Conservation (phyloP, 2,113 vertebrate species). For the Sitta europaea region DNA sequence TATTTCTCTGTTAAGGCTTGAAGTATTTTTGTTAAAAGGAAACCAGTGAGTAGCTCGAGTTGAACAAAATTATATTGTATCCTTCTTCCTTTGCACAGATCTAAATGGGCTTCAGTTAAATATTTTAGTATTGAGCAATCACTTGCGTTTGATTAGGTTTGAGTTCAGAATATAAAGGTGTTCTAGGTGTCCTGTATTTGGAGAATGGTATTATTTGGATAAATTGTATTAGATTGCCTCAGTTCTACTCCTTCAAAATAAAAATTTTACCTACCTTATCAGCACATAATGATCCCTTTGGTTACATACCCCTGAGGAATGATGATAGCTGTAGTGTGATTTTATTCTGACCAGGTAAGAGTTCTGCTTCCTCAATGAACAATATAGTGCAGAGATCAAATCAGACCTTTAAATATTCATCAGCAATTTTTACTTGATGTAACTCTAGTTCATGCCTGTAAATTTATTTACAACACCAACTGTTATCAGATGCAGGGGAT, state of each 20-base stretch:
- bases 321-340: background rate
- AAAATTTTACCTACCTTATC: background rate
- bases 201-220: background rate
- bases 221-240: background rate
- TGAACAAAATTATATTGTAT: background rate
- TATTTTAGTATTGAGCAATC: background rate
- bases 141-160: background rate
- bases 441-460: background rate
- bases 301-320: background rate
- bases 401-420: background rate
- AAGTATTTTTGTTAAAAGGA: background rate
- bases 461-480: background rate
- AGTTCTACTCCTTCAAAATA: background rate
- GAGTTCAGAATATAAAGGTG: background rate
- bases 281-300: background rate
- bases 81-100: background rate
- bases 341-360: background rate
- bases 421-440: background rate
- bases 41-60: background rate
- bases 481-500: background rate
- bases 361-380: background rate
- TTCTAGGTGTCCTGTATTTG: background rate
- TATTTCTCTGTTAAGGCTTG: background rate
- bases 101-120: background rate
- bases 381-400: background rate